Evolutionary conservation across 2,113 vertebrate species (phyloP).

Genomic region (Sylvilagus bachmani): DNA sequence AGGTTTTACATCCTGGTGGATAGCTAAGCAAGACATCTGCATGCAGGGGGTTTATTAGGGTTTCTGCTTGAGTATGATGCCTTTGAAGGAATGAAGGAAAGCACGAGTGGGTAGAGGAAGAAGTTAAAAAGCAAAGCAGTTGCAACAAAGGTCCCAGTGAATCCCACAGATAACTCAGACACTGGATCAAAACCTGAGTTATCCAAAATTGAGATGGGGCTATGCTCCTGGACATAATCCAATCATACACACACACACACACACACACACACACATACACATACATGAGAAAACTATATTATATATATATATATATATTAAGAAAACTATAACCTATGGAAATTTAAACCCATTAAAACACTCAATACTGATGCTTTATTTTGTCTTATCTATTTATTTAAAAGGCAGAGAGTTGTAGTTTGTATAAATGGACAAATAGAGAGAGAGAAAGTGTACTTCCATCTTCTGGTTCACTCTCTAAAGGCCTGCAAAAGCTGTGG

Average conservation of each 20-base stretch:
- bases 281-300: no score
- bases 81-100: neutral
- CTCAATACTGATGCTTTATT: neutral
- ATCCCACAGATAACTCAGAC: neutral
- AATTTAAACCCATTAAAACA: neutral
- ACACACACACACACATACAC: no score
- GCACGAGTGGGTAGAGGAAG: rapidly evolving
- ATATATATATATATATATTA: no score
- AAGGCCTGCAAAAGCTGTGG: no score
- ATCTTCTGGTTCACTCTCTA: no score
- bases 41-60: neutral
- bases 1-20: neutral
- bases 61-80: neutral
- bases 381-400: no score
- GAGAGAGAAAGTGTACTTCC: no score
- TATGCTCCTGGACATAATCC: neutral
- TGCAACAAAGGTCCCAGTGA: neutral
- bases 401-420: no score
- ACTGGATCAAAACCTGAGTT: neutral
- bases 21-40: neutral
- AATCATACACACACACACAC: neutral
- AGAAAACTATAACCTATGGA: neutral
- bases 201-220: neutral
- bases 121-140: neutral
- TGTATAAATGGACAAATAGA: no score